Evolutionary conservation across 2,888 invertebrate genomes (phyloP), one percentile per base, ranked within the genome.

Genomic region (Caenorhabditis sp.): DNA sequence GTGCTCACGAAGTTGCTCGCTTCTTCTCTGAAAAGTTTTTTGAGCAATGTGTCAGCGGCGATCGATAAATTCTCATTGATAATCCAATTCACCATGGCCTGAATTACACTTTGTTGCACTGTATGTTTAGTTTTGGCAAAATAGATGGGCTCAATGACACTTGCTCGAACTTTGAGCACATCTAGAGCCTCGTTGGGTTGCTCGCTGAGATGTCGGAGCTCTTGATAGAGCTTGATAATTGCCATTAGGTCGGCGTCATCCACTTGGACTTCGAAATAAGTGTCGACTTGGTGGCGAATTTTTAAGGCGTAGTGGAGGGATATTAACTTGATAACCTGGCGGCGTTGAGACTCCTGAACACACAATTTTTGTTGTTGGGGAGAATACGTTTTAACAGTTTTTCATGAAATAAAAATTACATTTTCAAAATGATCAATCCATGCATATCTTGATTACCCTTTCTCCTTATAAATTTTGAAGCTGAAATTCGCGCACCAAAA

Each of bases 51-150:
- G 31, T 73, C 73, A 4, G 68, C 73, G 27, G 68, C 59, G 12
- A 65, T 59, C 17, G 73, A 73, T 12, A 73, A 58, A 43, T 68
- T 73, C 21, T 17, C 23, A 3, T 62, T 64, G 43, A 73, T 21
- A n/a, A 73, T 73, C 73, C 73, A 73, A 31, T 68, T 68, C n/a
- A 63, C 21, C 73, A 73, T 68, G 7, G 65, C 58, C 21, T 17
- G 52, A 0, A 73, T 59, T 10, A 73, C 20, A 17, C 57, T 63
- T 12, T 17, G 25, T 52, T 68, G n/a, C 1, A 73, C 61, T 1
- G 36, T 53, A 14, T 59, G 58, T 10, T n/a, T 63, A 0, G 73
- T 65, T 57, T 73, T 73, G 23, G 59, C 25, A 14, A 26, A 59
- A 20, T 73, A 73, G 21, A 73, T 63, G 8, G 73, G 73, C 17